Base-by-base conservation (phyloP, 2,888 invertebrate species). In the Drosophila infuscata region DNA sequence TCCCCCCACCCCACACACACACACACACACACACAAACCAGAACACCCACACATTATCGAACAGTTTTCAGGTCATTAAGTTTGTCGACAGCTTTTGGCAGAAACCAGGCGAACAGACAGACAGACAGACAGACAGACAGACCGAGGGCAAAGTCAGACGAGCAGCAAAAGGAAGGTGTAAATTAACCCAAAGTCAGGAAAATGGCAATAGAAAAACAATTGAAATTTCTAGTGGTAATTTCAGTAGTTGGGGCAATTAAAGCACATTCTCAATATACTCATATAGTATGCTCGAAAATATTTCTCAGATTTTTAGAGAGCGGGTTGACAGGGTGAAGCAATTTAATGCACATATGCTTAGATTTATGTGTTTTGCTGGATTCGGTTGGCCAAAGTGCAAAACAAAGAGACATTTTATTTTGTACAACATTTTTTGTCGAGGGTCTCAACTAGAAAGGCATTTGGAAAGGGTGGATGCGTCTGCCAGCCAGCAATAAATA, bases 51-150 rank as follows among this genome's bases (percentile, higher is more conserved):
- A 84, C 84, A 91, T 92, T 92, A 92, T 92, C 92, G 92, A 92
- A 92, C 83, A 91, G 90, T 92, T 92, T 92, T 92, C 92, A 86
- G 92, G 92, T 92, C 92, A 92, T 92, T 92, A 92, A 92, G 92
- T 92, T 91, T 90, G 87, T 81, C 87, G 81, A 79, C 88, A 79
- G 74, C 76, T 76, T 74, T 63, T 72, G 79, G 67, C 76, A 72
- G 65, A 25, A 65, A 51, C 52, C 65, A 61, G 63, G 48, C 53
- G 36, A 32, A 56, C 51, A 52, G 60, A 60, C 63, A 59, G 63
- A 36, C 20, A 25, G 60, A 60, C 63, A 59, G 63, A 36, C 20
- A 25, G 20, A 25, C 70, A 70, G 29, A 36, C 25, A 25, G 25
- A 25, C 70, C 68, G 29, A 12, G 32, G 25, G 52, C 49, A 51